These are phyloP conservation scores for Teleiodes luculella DNA, from an alignment of 2,888 invertebrate genomes.

Conservation along the genomic window DNA sequence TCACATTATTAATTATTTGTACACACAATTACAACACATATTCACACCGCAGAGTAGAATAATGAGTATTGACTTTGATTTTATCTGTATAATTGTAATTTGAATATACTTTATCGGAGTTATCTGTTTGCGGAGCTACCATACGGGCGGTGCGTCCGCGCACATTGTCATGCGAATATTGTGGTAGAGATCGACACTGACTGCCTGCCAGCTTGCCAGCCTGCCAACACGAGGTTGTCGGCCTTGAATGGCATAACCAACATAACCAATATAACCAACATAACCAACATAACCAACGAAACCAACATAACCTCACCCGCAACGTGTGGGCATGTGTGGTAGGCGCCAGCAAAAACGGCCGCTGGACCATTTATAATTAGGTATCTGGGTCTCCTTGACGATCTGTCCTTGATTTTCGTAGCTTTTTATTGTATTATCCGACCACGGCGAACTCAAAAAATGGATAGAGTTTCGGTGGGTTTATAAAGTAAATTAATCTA, in stretches of 20 bases:
- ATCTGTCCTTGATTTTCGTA: background rate
- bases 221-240: constrained; percentile 41
- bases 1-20: too few relatives aligned
- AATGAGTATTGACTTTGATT: too few relatives aligned
- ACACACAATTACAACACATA: constrained; percentile 2
- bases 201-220: constrained; percentile 26
- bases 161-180: constrained; percentile 71
- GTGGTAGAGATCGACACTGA: constrained; percentile 37
- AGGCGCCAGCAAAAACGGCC: background rate
- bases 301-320: constrained; percentile 39
- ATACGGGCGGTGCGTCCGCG: constrained; percentile 38
- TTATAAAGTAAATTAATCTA: too few relatives aligned
- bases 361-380: background rate
- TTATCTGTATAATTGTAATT: background rate
- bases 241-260: constrained; percentile 49
- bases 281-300: constrained; percentile 40
- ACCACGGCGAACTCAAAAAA: too few relatives aligned
- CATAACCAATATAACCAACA: constrained; percentile 39
- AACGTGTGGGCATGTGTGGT: constrained; percentile 18
- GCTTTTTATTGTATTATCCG: background rate
- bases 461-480: too few relatives aligned
- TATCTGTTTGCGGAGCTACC: constrained; percentile 4
- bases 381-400: background rate
- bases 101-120: background rate
- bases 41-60: background rate